These are phyloP conservation scores for Drosophila arawakana DNA, from an alignment of 1,140 invertebrate genomes.

Conservation along the genomic window DNA sequence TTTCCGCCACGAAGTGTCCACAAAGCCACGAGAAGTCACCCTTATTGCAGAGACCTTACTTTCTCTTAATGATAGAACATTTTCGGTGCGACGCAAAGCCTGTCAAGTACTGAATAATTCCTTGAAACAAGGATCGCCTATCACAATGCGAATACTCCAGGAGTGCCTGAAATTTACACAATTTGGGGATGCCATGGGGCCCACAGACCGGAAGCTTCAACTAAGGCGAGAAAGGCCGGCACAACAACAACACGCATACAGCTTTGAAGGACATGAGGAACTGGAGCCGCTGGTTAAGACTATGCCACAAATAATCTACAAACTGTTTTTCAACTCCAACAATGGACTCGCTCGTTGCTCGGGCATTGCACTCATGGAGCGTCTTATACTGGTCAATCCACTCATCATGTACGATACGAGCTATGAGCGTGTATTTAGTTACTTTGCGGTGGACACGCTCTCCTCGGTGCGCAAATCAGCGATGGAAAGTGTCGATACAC, in stretches of 20 bases:
- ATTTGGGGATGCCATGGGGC: slow-evolving; percentile 56
- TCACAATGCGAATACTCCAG: slow-evolving; percentile 66
- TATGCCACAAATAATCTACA: slow-evolving; percentile 64
- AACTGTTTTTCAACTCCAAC: slow-evolving; percentile 58
- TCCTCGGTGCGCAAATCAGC: slow-evolving; percentile 69
- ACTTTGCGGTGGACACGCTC: slow-evolving; percentile 61
- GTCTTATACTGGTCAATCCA: slow-evolving; percentile 67
- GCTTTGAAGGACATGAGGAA: slow-evolving; percentile 68
- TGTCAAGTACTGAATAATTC: slow-evolving; percentile 65
- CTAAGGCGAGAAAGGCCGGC: slow-evolving; percentile 62
- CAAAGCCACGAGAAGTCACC: slow-evolving; percentile 72
- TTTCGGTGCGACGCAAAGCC: slow-evolving; percentile 74
- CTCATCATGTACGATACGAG: slow-evolving; percentile 79
- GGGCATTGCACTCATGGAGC: slow-evolving; percentile 72
- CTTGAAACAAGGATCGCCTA: slow-evolving; percentile 69
- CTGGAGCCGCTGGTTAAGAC: slow-evolving; percentile 58
- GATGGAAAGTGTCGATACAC: slow-evolving; percentile 61
- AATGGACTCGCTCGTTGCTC: slow-evolving; percentile 64
- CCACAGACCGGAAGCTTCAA: slow-evolving; percentile 50
- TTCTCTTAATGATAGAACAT: slow-evolving; percentile 68
- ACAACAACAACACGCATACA: slow-evolving; percentile 53
- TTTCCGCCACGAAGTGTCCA: slow-evolving; percentile 77
- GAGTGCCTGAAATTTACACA: slow-evolving; percentile 68
- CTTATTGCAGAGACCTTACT: slow-evolving; percentile 66
- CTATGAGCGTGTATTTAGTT: slow-evolving; percentile 61